phyloP scores from a whole-genome alignment of 2,888 invertebrate species.

The Drosophila siamana region DNA sequence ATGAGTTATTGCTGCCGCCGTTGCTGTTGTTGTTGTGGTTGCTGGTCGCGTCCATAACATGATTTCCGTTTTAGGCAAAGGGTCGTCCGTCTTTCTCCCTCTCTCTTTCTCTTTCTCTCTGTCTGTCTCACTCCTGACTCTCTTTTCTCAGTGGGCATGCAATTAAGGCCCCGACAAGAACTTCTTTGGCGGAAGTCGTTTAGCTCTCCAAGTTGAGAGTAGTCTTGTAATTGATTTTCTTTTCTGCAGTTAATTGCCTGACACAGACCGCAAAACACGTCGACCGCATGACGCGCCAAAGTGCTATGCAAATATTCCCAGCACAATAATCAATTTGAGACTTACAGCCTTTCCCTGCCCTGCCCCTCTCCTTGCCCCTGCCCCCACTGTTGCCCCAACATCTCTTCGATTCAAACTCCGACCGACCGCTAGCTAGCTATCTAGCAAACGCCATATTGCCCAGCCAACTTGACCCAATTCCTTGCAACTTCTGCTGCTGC shows the following conservation, averaged over 20 bases:
- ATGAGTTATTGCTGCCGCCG: slow-evolving; percentile 62
- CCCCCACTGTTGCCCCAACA: background rate
- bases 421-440: slow-evolving; percentile 12
- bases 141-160: slow-evolving; percentile 36
- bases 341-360: too few relatives aligned
- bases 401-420: background rate
- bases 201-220: slow-evolving; percentile 61
- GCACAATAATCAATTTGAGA: slow-evolving; percentile 51
- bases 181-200: slow-evolving; percentile 74
- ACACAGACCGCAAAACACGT: slow-evolving; percentile 66
- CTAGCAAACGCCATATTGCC: slow-evolving; percentile 65
- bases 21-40: slow-evolving; percentile 34
- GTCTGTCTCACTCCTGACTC: background rate
- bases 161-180: slow-evolving; percentile 60
- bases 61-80: slow-evolving; percentile 76
- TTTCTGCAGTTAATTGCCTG: slow-evolving; percentile 70
- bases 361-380: too few relatives aligned
- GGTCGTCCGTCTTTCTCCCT: slow-evolving; percentile 26
- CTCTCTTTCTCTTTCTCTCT: background rate
- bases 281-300: slow-evolving; percentile 67
- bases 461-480: slow-evolving; percentile 71
- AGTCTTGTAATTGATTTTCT: slow-evolving; percentile 71
- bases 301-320: slow-evolving; percentile 75
- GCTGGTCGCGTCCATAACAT: slow-evolving; percentile 65
- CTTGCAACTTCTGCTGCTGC: slow-evolving; percentile 22